These are phyloP conservation scores for Leptogaster cylindrica DNA, from an alignment of 2,888 invertebrate genomes.

Conservation along the genomic window DNA sequence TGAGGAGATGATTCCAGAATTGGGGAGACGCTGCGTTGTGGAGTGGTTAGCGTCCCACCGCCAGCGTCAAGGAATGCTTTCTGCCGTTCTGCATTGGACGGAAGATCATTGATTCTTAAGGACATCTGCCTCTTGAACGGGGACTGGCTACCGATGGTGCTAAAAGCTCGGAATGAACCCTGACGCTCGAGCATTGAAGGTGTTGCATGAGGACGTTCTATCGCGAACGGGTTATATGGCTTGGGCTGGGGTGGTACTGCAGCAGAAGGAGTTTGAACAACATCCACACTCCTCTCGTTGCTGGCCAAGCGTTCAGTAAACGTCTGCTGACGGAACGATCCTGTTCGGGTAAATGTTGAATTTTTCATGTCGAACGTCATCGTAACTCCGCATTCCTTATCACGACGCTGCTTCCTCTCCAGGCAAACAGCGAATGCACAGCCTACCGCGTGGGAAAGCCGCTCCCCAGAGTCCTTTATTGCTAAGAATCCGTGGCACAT, in stretches of 20 bases:
- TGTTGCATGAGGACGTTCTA: constrained; percentile 95
- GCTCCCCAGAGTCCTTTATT: constrained; percentile 93
- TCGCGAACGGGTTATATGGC: constrained; percentile 88
- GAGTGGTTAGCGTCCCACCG: constrained; percentile 54
- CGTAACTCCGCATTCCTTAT: constrained; percentile 93
- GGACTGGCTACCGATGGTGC: constrained; percentile 77
- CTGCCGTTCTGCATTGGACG: constrained; percentile 89
- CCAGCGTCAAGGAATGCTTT: constrained; percentile 61
- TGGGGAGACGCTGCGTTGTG: constrained; percentile 69
- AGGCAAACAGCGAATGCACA: constrained; percentile 99
- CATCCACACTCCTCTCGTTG: constrained; percentile 64
- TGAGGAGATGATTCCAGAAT: constrained; percentile 78
- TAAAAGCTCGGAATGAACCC: constrained; percentile 92
- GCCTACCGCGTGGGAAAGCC: constrained; percentile 98
- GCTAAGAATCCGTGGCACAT: constrained; percentile 99
- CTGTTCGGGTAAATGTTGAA: constrained; percentile 90
- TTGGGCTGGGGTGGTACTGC: constrained; percentile 65
- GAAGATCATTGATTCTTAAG: constrained; percentile 90
- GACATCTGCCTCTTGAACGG: constrained; percentile 97
- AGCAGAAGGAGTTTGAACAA: constrained; percentile 53
- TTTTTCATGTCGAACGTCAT: constrained; percentile 91
- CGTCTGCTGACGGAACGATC: constrained; percentile 87
- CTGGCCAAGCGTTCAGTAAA: constrained; percentile 75
- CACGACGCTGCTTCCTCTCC: constrained; percentile 95
- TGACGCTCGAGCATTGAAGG: constrained; percentile 93